A percentile compares a stretch with the other conserved stretches of the same genome.
phyloP scores from a whole-genome alignment of 1,140 invertebrate genomes.

The Drosophila nebulosa region DNA sequence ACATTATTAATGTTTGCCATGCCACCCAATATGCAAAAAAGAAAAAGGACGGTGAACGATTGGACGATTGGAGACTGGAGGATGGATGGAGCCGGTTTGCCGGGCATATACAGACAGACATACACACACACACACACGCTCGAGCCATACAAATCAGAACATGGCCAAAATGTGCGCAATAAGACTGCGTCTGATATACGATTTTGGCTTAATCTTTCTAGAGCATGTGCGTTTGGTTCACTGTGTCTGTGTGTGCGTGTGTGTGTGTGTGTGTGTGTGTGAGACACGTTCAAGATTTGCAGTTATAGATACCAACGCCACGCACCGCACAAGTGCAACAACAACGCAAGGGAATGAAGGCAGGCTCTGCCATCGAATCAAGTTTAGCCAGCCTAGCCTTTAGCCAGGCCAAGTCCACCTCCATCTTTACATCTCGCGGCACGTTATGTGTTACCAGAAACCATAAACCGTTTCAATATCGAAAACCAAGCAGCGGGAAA shows the following conservation, averaged over 20 bases:
- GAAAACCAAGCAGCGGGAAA: conserved; percentile 61
- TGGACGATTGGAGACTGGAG: conserved; percentile 9
- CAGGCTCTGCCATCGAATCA: too few species aligned
- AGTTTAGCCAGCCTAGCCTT: conserved; percentile 58
- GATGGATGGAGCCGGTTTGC: conserved; percentile 48
- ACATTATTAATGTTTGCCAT: conserved; percentile 78
- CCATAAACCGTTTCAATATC: conserved; percentile 76
- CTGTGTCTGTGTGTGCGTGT: conserved; percentile 26
- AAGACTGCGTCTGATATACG: conserved; percentile 69
- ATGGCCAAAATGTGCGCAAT: conserved; percentile 71
- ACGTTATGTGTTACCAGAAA: conserved; percentile 56
- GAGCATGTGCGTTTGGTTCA: conserved; percentile 56
- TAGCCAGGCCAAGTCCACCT: background rate
- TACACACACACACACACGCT: conserved; percentile 37
- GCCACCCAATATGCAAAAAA: conserved; percentile 69
- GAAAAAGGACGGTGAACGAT: background rate
- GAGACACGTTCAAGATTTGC: conserved; percentile 75
- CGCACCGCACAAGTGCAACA: conserved; percentile 69
- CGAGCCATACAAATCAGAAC: conserved; percentile 69
- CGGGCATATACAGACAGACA: background rate
- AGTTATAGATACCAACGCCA: conserved; percentile 73
- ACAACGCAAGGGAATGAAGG: conserved; percentile 19
- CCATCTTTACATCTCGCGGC: background rate
- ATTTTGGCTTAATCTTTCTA: conserved; percentile 74
- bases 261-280: background rate